phyloP scores from a whole-genome alignment of 2,113 vertebrate genomes.

The Callipepla squamata region DNA sequence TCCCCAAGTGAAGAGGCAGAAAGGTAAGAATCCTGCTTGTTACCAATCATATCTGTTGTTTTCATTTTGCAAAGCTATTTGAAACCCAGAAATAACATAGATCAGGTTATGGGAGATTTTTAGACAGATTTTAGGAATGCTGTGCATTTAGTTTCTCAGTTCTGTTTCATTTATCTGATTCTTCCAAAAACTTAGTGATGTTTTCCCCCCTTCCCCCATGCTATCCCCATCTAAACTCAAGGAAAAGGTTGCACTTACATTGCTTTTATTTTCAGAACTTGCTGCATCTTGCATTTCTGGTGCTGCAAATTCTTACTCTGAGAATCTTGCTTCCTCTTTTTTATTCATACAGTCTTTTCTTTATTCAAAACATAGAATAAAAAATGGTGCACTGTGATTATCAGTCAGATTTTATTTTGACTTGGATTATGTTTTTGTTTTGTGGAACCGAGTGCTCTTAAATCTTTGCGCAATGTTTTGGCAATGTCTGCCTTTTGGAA shows the following conservation, averaged over 20 bases:
- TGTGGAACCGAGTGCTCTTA: background rate
- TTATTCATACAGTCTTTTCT: background rate
- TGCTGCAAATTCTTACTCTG: background rate
- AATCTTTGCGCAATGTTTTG: background rate
- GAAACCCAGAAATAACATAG: background rate
- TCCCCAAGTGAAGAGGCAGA: slow-evolving; percentile 96
- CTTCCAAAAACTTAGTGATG: background rate
- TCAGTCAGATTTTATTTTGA: slow-evolving; percentile 10
- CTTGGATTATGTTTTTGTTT: background rate
- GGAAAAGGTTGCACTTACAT: background rate
- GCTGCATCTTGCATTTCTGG: background rate
- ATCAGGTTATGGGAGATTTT: background rate
- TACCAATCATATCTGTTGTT: slow-evolving; percentile 36
- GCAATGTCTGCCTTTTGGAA: background rate
- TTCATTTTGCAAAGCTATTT: slow-evolving; percentile 27
- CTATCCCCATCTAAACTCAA: background rate
- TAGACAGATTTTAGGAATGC: background rate
- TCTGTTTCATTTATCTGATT: slow-evolving; percentile 13
- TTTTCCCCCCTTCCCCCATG: background rate
- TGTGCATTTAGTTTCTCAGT: background rate
- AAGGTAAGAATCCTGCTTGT: slow-evolving; percentile 83
- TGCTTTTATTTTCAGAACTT: background rate
- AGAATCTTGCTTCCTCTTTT: background rate
- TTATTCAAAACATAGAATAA: background rate
- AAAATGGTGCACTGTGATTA: background rate